Evolutionary conservation across 2,888 invertebrate species (phyloP), one percentile per base, ranked within the genome.

Genomic region (Diarsia mendica): DNA sequence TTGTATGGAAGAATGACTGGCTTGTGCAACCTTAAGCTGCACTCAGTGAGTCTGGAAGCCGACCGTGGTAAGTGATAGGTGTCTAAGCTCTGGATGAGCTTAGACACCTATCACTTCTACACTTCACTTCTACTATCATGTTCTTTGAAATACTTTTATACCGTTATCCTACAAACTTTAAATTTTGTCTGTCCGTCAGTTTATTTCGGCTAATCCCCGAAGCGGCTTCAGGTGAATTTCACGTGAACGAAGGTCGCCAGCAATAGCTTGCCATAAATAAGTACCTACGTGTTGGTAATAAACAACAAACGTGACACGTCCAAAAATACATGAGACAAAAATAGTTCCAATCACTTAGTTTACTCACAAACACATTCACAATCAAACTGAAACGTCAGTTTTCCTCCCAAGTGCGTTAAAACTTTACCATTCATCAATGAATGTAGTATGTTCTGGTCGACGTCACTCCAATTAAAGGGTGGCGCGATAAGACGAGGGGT

Each of bases 401-500:
- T 55, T 48, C 15, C 3, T 8, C 39, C 48, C n/a, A 15, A 63
- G 60, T 44, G 66, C 58, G 55, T 23, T 44, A 60, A 46, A 85
- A 72, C 71, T 77, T 58, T 67, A 72, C 63, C 51, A 68, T 70
- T 85, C 74, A 66, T 77, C 79, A 76, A 83, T 83, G 64, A 75
- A 79, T 80, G 63, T 72, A 81, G 69, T 72, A 65, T 74, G 79
- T 80, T 83, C 73, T 78, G 71, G 79, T 75, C 79, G 81, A 85
- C 81, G 82, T 85, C 86, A 85, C 79, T 87, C 83, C 89, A 88
- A 88, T 87, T 88, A 87, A 64, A 84, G 77, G 78, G 85, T 80
- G 76, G 65, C 66, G 33, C 74, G 85, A 88, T 88, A 86, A 87
- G 89, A 77, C 79, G 75, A 79, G 75, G 77, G 78, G 79, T 79